These are phyloP conservation scores for Polydrusus cervinus DNA, from an alignment of 2,888 invertebrate species.

Conservation along the genomic window DNA sequence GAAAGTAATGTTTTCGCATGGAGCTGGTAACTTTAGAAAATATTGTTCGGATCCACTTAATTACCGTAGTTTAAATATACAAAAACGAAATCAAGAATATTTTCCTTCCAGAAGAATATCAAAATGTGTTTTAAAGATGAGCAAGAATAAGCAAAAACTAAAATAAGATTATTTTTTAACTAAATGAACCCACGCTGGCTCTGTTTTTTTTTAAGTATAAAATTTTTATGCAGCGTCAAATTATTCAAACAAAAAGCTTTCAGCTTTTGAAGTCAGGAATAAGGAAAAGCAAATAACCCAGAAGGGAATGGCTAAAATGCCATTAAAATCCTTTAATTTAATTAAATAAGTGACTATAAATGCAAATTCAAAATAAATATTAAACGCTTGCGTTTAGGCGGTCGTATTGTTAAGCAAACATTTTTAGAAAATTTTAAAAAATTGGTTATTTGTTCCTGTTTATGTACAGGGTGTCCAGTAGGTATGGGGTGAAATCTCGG, in stretches of 20 bases:
- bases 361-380: constrained; percentile 19
- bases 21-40: too few relatives aligned
- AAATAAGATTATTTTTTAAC: neutral
- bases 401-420: neutral
- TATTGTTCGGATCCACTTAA: too few relatives aligned
- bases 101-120: too few relatives aligned
- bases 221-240: neutral
- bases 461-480: too few relatives aligned
- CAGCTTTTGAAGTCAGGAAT: constrained; percentile 2
- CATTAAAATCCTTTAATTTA: constrained; percentile 16
- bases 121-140: too few relatives aligned
- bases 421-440: constrained; percentile 1
- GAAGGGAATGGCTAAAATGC: constrained; percentile 9
- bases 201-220: neutral
- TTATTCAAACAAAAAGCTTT: constrained; percentile 18
- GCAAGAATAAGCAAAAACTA: too few relatives aligned
- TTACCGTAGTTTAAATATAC: too few relatives aligned
- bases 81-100: too few relatives aligned
- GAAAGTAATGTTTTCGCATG: too few relatives aligned
- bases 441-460: neutral
- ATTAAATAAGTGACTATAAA: constrained; percentile 19
- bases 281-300: constrained; percentile 9
- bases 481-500: too few relatives aligned
- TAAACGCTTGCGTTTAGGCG: neutral
- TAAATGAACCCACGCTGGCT: neutral